phyloP scores from a whole-genome alignment of 2,797 vertebrate species.

The Crypturellus tataupa region DNA sequence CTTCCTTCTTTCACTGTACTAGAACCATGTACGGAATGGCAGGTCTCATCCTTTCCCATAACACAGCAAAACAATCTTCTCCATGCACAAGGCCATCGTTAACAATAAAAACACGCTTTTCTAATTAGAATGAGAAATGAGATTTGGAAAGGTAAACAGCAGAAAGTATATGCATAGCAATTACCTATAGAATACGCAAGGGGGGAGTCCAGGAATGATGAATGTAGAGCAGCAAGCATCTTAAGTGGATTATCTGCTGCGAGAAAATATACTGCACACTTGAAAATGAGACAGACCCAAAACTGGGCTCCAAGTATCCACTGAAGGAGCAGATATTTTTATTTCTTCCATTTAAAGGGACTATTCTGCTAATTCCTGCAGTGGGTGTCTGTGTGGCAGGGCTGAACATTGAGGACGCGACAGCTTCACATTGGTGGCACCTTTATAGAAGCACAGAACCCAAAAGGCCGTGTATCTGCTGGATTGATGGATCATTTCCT shows the following conservation, averaged over 20 bases:
- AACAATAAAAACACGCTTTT: neutral
- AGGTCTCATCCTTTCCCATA: neutral
- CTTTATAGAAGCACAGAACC: neutral
- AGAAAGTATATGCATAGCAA: neutral
- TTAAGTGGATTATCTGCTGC: neutral
- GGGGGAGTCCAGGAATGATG: neutral
- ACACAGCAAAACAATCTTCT: neutral
- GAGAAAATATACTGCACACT: neutral
- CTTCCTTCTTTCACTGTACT: neutral
- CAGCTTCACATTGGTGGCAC: neutral
- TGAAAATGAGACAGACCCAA: neutral
- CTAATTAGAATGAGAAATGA: neutral
- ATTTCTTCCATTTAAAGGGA: constrained; percentile 14
- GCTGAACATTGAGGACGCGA: neutral
- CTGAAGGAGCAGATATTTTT: neutral
- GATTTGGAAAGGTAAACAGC: neutral
- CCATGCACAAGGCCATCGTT: neutral
- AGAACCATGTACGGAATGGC: neutral
- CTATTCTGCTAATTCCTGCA: neutral
- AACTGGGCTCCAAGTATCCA: neutral
- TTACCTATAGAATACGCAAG: neutral
- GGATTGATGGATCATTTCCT: neutral
- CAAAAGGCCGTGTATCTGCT: neutral
- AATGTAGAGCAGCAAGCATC: neutral
- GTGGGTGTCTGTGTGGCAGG: neutral